Percentiles rank a stretch among this genome's conserved stretches.
These are phyloP conservation scores for Gymnocheta viridis DNA, from an alignment of 2,888 invertebrate genomes.

Conservation along the genomic window DNA sequence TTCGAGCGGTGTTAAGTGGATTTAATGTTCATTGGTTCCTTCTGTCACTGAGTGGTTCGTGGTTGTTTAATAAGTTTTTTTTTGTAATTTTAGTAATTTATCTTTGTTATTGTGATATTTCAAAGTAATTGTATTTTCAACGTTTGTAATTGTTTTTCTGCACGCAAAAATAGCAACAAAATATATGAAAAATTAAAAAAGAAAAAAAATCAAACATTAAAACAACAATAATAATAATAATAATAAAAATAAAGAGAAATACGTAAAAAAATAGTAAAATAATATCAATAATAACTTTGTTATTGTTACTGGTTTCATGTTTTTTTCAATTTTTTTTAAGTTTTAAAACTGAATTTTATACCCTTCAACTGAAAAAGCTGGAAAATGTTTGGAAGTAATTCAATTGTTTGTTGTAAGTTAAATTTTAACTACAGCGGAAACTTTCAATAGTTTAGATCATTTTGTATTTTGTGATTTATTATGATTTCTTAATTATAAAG, in stretches of 20 bases:
- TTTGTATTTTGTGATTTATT: no score
- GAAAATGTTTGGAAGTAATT: background rate
- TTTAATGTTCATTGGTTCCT: constrained; percentile 10
- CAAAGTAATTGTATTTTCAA: constrained; percentile 51
- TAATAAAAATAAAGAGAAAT: constrained; percentile 7
- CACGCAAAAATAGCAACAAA: constrained; percentile 56
- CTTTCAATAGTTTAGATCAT: no score
- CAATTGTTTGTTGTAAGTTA: background rate
- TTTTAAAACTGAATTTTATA: background rate
- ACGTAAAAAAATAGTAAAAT: constrained; percentile 10
- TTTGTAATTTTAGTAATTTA: constrained; percentile 10
- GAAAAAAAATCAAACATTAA: background rate
- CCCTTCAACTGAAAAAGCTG: constrained; percentile 1
- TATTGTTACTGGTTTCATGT: constrained; percentile 24
- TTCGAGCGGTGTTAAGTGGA: background rate
- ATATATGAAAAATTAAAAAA: no score
- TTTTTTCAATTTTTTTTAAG: constrained; percentile 14
- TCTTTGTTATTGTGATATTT: constrained; percentile 35
- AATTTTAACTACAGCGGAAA: background rate
- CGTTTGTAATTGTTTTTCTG: constrained; percentile 56
- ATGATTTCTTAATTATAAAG: no score
- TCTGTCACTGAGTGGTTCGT: background rate
- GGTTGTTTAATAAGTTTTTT: background rate
- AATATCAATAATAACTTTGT: constrained; percentile 34
- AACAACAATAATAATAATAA: constrained; percentile 32